phyloP scores from a whole-genome alignment of 2,888 invertebrate species.

The Pherbina coryleti region DNA sequence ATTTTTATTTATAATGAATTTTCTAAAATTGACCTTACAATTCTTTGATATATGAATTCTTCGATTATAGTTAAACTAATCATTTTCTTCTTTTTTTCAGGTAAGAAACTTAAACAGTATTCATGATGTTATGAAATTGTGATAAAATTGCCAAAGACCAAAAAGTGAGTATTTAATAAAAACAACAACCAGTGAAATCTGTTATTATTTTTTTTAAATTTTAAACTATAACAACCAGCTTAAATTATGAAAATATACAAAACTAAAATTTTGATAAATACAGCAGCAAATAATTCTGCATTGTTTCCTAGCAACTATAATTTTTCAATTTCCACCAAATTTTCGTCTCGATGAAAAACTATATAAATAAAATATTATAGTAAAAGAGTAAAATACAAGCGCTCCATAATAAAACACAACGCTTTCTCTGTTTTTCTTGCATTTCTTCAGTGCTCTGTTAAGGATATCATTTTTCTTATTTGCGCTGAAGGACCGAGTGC shows the following conservation, averaged over 20 bases:
- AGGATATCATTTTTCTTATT: constrained; percentile 27
- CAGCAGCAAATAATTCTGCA: constrained; percentile 15
- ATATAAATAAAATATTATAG: neutral
- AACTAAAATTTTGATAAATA: constrained; percentile 25
- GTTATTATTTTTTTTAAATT: too few species aligned
- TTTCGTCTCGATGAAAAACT: constrained; percentile 5
- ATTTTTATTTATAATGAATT: too few species aligned
- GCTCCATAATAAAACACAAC: neutral
- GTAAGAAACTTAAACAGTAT: neutral
- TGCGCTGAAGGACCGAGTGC: neutral
- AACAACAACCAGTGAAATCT: neutral
- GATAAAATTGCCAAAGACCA: too few species aligned
- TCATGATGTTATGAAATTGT: neutral
- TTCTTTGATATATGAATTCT: too few species aligned
- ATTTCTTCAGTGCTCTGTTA: neutral
- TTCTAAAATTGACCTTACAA: too few species aligned
- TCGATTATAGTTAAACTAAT: too few species aligned
- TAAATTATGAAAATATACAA: neutral
- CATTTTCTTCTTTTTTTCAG: neutral
- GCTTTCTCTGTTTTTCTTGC: neutral
- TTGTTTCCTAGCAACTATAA: constrained; percentile 12
- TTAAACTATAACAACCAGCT: too few species aligned
- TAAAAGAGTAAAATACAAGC: neutral
- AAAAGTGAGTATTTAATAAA: too few species aligned
- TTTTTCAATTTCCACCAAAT: constrained; percentile 35